Conservation (phyloP, 2,797 vertebrate genomes). For the Manis pentadactyla region DNA sequence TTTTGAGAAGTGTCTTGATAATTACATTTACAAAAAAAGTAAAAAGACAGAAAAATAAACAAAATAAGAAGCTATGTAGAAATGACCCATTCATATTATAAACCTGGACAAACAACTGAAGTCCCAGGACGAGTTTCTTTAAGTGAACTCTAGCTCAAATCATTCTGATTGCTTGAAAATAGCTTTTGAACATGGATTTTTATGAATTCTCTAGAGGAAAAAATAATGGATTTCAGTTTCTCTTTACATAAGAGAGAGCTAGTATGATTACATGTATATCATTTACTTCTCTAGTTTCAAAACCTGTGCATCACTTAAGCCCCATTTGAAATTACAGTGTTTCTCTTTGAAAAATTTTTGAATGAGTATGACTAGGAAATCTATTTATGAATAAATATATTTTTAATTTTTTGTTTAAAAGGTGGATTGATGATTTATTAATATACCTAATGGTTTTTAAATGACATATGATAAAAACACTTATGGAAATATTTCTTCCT, state of each 20-base stretch:
- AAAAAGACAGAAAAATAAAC: conserved; percentile 54
- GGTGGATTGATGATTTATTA: not conserved
- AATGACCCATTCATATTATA: conserved; percentile 53
- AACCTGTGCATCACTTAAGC: not conserved
- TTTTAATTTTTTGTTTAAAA: not conserved
- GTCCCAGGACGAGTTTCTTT: conserved; percentile 55
- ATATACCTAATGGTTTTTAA: not conserved
- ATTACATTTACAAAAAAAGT: conserved; percentile 31
- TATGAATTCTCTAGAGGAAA: conserved; percentile 25
- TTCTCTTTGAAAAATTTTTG: not conserved
- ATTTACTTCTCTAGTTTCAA: not conserved
- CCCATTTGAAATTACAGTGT: not conserved
- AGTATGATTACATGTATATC: not conserved
- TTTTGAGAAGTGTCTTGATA: not conserved
- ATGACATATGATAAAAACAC: not conserved
- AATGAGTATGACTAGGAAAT: not conserved
- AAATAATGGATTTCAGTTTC: conserved; percentile 35
- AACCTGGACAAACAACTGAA: conserved; percentile 56
- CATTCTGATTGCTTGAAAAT: conserved; percentile 71
- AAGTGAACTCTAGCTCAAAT: conserved; percentile 64
- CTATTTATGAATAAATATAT: not conserved
- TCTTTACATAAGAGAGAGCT: not conserved
- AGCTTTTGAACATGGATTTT: not conserved
- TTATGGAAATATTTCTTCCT: not conserved
- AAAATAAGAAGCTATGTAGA: conserved; percentile 34